Conservation (phyloP, 2,888 invertebrate species). For the Notocelia uddmanniana region DNA sequence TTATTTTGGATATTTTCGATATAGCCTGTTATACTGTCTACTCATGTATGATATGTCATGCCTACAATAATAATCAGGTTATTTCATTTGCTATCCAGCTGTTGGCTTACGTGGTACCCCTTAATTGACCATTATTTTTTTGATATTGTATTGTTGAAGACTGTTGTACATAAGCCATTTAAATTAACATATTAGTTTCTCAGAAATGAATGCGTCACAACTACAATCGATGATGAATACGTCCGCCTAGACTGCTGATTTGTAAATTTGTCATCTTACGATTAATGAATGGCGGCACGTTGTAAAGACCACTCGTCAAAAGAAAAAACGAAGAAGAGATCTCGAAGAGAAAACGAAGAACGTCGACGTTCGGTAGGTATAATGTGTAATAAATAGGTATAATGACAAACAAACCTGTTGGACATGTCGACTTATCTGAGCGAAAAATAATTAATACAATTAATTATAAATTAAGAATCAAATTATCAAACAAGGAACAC, state of each 20-base stretch:
- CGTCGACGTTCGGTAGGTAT: no score
- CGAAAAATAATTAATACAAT: no score
- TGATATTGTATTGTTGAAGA: not conserved
- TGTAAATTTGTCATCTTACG: not conserved
- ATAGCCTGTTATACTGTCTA: not conserved
- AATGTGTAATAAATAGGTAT: no score
- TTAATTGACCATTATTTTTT: not conserved
- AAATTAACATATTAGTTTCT: conserved; percentile 17
- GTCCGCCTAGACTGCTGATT: not conserved
- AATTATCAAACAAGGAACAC: no score
- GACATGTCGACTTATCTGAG: no score
- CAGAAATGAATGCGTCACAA: conserved; percentile 20
- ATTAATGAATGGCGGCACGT: not conserved
- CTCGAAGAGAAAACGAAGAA: no score
- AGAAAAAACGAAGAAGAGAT: no score
- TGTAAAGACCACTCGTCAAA: not conserved
- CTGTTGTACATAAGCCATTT: not conserved
- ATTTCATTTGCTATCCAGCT: not conserved
- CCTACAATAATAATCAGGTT: not conserved
- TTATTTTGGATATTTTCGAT: not conserved
- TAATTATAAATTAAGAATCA: no score
- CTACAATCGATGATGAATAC: conserved; percentile 9
- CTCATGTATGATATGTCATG: not conserved
- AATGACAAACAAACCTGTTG: no score
- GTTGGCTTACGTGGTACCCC: not conserved